These are phyloP conservation scores for Acleris sparsana DNA, from an alignment of 2,888 invertebrate genomes.

Conservation along the genomic window DNA sequence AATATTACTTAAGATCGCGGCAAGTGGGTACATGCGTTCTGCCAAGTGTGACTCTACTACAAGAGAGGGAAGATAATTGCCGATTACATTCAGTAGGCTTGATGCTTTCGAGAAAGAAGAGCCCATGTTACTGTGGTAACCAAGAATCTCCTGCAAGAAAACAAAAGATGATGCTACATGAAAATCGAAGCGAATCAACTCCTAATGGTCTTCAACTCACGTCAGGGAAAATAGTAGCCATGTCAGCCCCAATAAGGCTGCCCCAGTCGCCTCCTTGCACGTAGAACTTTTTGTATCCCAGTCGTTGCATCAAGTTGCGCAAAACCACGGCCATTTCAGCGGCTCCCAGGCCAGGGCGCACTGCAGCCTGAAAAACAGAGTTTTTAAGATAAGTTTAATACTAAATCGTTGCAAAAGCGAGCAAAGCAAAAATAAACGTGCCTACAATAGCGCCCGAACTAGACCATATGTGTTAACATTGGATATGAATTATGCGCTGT, in stretches of 20 bases:
- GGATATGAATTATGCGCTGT: no score
- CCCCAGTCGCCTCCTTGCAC: constrained; percentile 71
- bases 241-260: constrained; percentile 62
- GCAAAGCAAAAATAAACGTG: no score
- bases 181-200: no score
- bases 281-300: constrained; percentile 84
- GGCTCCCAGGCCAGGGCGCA: constrained; percentile 83
- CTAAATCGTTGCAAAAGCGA: no score
- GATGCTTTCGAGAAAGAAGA: constrained; percentile 47
- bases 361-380: constrained; percentile 65
- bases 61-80: constrained; percentile 81
- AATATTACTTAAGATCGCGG: constrained; percentile 42
- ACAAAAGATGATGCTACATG: no score
- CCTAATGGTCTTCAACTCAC: constrained; percentile 42
- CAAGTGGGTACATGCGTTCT: constrained; percentile 60
- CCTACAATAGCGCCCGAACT: no score
- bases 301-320: constrained; percentile 85
- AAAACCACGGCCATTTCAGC: constrained; percentile 81
- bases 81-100: constrained; percentile 67
- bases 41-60: constrained; percentile 69
- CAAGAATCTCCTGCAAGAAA: constrained; percentile 67
- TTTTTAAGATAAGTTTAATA: neutral
- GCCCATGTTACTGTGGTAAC: constrained; percentile 86
- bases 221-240: constrained; percentile 76
- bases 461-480: no score